Evolutionary conservation across 2,113 vertebrate species (phyloP), one percentile per base, ranked within the genome.

Genomic region (Thalassarche chlororhynchos): DNA sequence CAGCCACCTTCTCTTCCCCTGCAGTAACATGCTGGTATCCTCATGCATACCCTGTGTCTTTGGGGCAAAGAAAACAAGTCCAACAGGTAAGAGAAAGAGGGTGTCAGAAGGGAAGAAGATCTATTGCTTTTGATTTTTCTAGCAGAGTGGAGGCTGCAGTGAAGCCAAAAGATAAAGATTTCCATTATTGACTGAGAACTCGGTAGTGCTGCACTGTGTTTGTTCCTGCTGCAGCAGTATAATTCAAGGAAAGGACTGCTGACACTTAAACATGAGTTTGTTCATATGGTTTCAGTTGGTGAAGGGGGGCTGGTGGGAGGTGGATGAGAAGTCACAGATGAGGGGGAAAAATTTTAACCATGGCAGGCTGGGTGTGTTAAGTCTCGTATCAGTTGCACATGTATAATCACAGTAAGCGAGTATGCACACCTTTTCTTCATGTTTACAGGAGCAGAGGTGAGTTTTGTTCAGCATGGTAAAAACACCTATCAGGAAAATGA

Each of bases 101-200:
- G 11, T 66, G 51, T 55, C 76, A 74, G 42, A 86, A 89, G 17
- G 34, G 21, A 87, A 74, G 40, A 80, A 62, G 54, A 75, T 76
- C 17, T 78, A 13, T 68, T 4, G 5, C 14, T 87, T 83, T 72
- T 90, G 68, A 65, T 92, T 92, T 84, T 93, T 87, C 65, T 68
- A 72, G 81, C 25, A 78, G 65, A 96, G 57, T 46, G 17, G n/a
- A 93, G 55, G 60, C 81, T 71, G 85, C 49, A 82, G 47, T 77
- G 82, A 89, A 91, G 46, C 83, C 87, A 83, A 58, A 96, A 90
- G 68, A 76, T 54, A 87, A 95, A 94, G 68, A 82, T 87, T 97
- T 97, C 76, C 42, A 44, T 92, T 96, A 85, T 47, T 85, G 82
- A 86, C 79, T 92, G 79, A 84, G 84, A 92, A 79, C 46, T 96